A percentile compares a stretch with the other conserved stretches of the same genome.
Evolutionary conservation across 2,797 vertebrate genomes (phyloP).

Genomic region (Pangasius djambal): DNA sequence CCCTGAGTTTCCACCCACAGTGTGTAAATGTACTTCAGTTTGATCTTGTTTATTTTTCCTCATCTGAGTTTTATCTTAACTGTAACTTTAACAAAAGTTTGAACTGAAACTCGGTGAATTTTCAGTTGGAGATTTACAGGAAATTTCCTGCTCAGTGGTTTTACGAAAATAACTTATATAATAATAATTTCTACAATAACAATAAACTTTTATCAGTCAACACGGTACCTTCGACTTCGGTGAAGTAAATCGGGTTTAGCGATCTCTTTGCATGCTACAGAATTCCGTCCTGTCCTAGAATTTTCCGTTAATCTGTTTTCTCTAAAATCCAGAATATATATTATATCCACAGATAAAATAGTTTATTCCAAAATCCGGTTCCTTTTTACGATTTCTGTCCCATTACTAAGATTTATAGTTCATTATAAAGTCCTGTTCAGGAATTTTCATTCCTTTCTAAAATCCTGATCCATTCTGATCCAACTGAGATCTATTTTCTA

Average conservation of each 20-base stretch:
- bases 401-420: no score
- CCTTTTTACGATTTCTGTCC: no score
- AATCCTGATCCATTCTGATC: no score
- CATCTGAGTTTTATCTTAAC: neutral
- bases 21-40: slow-evolving; percentile 5
- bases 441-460: no score
- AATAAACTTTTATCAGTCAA: neutral
- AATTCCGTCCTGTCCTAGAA: neutral
- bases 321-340: no score
- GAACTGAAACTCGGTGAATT: neutral
- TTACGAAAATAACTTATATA: neutral
- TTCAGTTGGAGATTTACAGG: neutral
- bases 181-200: no score
- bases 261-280: neutral
- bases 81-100: neutral
- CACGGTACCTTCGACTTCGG: neutral
- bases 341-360: no score
- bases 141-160: neutral
- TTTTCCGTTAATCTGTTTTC: neutral
- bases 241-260: neutral
- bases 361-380: no score
- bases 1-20: neutral
- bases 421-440: no score
- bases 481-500: no score
- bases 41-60: neutral